A percentile compares a stretch with the other conserved stretches of the same genome.
Evolutionary conservation across 1,140 invertebrate species (phyloP).

Genomic region (Nephila pilipes): DNA sequence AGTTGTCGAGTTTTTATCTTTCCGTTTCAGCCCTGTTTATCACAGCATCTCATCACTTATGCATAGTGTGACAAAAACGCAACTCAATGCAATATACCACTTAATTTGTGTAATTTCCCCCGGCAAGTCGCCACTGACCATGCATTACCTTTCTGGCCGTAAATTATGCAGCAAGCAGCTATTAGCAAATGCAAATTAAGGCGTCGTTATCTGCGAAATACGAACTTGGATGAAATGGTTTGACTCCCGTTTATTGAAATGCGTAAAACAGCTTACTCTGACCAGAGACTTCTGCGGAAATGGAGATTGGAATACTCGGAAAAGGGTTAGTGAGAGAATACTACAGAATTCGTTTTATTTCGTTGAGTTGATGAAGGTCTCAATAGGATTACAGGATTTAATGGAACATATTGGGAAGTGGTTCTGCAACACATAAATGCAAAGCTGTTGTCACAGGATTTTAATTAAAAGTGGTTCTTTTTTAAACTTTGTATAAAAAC

Average conservation of each 20-base stretch:
- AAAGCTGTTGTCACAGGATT: too few relatives aligned
- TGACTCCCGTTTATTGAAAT: conserved; percentile 46
- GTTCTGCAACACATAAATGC: too few relatives aligned
- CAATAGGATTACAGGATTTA: background rate
- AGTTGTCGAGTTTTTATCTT: background rate
- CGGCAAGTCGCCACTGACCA: background rate
- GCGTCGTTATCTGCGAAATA: conserved; percentile 35
- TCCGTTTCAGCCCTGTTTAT: background rate
- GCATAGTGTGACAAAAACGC: conserved; percentile 7
- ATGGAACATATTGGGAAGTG: too few relatives aligned
- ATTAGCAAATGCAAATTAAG: conserved; percentile 52
- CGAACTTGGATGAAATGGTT: conserved; percentile 39
- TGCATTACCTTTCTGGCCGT: conserved; percentile 18
- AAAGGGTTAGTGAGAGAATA: too few relatives aligned
- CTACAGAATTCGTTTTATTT: background rate
- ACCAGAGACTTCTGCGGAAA: background rate
- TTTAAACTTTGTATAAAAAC: too few relatives aligned
- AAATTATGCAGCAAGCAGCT: conserved; percentile 38
- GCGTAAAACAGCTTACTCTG: conserved; percentile 11
- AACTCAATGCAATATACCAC: background rate
- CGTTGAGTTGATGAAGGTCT: background rate
- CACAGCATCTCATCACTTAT: background rate
- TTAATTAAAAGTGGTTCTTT: too few relatives aligned
- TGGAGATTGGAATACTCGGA: background rate
- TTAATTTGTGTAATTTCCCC: conserved; percentile 58